Percentiles rank a stretch among this genome's conserved stretches.
phyloP scores from a whole-genome alignment of 2,888 invertebrate genomes.

The Acrocyrtus sp. region DNA sequence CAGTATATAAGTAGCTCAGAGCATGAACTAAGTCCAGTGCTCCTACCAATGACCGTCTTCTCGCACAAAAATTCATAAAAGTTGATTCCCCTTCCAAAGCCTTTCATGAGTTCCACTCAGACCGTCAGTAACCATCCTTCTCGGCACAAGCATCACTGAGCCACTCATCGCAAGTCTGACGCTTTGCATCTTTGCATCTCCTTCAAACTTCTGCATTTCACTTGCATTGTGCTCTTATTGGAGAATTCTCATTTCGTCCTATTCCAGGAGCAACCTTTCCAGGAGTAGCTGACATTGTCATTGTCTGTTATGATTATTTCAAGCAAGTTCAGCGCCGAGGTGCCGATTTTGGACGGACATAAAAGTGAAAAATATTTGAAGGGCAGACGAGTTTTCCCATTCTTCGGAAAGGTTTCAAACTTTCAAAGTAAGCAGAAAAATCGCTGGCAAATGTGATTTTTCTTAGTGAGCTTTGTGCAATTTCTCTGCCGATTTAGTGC shows the following conservation, averaged over 20 bases:
- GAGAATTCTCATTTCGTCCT: not conserved
- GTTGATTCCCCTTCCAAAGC: constrained; percentile 47
- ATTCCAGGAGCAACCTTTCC: not conserved
- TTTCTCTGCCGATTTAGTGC: no score
- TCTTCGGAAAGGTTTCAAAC: constrained; percentile 6
- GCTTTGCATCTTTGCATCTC: not conserved
- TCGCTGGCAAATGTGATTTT: not conserved
- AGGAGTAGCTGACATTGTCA: not conserved
- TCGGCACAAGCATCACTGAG: constrained; percentile 22
- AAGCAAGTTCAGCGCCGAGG: no score
- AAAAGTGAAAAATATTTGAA: no score
- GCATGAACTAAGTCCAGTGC: not conserved
- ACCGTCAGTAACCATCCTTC: constrained; percentile 45
- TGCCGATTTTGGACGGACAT: no score
- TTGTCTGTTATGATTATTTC: constrained; percentile 3
- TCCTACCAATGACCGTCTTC: constrained; percentile 1
- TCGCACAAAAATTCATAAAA: constrained; percentile 40
- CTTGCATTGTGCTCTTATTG: no score
- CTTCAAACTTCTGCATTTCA: not conserved
- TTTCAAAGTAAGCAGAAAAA: not conserved
- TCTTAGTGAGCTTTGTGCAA: no score
- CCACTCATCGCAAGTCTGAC: not conserved
- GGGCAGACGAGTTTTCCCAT: no score
- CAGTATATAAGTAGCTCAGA: not conserved
- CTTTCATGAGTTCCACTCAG: constrained; percentile 48